These are phyloP conservation scores for Apeira syringaria DNA, from an alignment of 2,888 invertebrate genomes.

Conservation along the genomic window DNA sequence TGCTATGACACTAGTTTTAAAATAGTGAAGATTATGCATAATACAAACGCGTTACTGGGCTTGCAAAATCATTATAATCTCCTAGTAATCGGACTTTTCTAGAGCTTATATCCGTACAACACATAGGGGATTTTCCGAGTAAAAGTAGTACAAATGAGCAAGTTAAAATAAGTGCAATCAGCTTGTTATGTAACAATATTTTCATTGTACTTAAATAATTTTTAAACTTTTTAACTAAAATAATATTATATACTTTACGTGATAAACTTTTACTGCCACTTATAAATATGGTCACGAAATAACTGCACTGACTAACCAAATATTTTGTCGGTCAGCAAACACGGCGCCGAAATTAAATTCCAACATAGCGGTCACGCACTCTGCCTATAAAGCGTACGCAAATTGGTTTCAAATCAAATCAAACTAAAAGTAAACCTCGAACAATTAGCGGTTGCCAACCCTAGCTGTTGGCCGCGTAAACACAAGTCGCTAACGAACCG, in stretches of 20 bases:
- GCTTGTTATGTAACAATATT: too few species aligned
- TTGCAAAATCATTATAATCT: too few species aligned
- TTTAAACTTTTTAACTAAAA: too few species aligned
- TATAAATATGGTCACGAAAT: conserved; percentile 12
- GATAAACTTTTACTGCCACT: conserved; percentile 7
- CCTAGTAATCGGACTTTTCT: too few species aligned
- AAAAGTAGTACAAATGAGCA: too few species aligned
- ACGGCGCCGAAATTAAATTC: conserved; percentile 10
- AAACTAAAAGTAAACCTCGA: conserved; percentile 61
- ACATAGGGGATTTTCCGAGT: too few species aligned
- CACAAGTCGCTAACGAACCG: conserved; percentile 82
- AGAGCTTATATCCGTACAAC: too few species aligned
- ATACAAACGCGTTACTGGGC: too few species aligned
- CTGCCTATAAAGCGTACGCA: conserved; percentile 25
- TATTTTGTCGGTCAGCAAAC: conserved; percentile 18
- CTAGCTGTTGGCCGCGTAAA: conserved; percentile 76
- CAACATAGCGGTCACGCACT: conserved; percentile 14
- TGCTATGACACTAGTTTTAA: too few species aligned
- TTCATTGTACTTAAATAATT: too few species aligned
- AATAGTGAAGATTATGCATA: too few species aligned
- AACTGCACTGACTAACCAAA: conserved; percentile 20
- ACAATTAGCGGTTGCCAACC: conserved; percentile 74
- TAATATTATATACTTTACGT: background rate
- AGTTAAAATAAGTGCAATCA: too few species aligned
- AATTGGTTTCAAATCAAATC: conserved; percentile 40